Percentiles rank a stretch among this genome's conserved stretches.
Evolutionary conservation across 2,888 invertebrate genomes (phyloP).

Genomic region (Trichacis sp.): DNA sequence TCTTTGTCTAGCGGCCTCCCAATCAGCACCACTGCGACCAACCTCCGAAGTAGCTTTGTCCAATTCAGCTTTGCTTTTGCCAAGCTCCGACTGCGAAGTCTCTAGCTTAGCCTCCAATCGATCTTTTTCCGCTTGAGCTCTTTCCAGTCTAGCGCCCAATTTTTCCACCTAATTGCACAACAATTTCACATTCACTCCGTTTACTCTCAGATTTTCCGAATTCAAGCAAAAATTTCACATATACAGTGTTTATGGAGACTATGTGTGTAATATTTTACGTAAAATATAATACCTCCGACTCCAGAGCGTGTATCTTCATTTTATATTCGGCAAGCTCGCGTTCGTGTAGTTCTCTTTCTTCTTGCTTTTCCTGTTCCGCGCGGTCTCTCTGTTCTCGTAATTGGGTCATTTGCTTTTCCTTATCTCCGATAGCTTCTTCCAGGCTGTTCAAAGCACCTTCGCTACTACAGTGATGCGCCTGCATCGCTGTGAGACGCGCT

Average conservation of each 20-base stretch:
- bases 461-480: conserved; percentile 93
- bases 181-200: too few species aligned
- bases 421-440: conserved; percentile 95
- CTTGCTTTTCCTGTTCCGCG: conserved; percentile 95
- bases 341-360: conserved; percentile 93
- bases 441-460: conserved; percentile 93
- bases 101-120: conserved; percentile 91
- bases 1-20: conserved; percentile 87
- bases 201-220: too few species aligned
- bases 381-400: conserved; percentile 93
- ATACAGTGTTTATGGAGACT: too few species aligned
- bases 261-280: too few species aligned
- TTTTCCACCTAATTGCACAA: conserved; percentile 76
- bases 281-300: conserved; percentile 89
- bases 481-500: conserved; percentile 90
- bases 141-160: conserved; percentile 85
- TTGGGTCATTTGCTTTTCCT: conserved; percentile 97
- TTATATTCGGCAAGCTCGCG: conserved; percentile 95
- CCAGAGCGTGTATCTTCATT: conserved; percentile 90
- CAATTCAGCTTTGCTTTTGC: conserved; percentile 93
- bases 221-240: too few species aligned
- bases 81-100: conserved; percentile 92
- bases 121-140: conserved; percentile 91
- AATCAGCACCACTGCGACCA: conserved; percentile 89
- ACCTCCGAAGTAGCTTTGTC: conserved; percentile 92